Conservation (phyloP, 2,797 vertebrate species). For the Halcyon badia region DNA sequence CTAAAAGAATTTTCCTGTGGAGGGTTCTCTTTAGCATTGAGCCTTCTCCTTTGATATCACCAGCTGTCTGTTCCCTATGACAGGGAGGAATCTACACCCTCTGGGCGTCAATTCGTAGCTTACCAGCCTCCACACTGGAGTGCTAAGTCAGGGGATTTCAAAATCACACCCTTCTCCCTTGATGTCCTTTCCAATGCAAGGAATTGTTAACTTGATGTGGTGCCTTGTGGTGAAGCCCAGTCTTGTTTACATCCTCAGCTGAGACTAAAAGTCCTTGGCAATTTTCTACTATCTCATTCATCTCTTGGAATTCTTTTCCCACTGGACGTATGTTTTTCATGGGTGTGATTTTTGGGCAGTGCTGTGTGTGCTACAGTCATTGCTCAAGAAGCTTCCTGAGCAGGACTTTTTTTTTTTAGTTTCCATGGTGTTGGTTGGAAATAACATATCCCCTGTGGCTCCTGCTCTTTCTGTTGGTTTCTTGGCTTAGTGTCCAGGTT, state of each 20-base stretch:
- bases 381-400: constrained; percentile 8
- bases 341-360: constrained; percentile 23
- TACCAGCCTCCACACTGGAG: background rate
- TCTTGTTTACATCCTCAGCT: background rate
- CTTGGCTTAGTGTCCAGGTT: background rate
- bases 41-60: background rate
- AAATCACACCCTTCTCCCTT: background rate
- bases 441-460: background rate
- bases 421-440: constrained; percentile 16
- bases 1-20: background rate
- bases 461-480: background rate
- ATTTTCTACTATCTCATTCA: background rate
- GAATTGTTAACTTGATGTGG: background rate
- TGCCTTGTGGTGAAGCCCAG: background rate
- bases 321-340: constrained; percentile 29
- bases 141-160: background rate
- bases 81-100: background rate
- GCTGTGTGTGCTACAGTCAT: background rate
- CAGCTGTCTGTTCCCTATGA: background rate
- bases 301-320: background rate
- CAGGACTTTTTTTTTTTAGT: background rate
- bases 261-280: background rate
- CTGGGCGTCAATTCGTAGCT: background rate
- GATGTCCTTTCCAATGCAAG: background rate
- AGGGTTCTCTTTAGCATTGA: background rate